Conservation (phyloP, 2,113 vertebrate genomes). For the Anser cygnoides region DNA sequence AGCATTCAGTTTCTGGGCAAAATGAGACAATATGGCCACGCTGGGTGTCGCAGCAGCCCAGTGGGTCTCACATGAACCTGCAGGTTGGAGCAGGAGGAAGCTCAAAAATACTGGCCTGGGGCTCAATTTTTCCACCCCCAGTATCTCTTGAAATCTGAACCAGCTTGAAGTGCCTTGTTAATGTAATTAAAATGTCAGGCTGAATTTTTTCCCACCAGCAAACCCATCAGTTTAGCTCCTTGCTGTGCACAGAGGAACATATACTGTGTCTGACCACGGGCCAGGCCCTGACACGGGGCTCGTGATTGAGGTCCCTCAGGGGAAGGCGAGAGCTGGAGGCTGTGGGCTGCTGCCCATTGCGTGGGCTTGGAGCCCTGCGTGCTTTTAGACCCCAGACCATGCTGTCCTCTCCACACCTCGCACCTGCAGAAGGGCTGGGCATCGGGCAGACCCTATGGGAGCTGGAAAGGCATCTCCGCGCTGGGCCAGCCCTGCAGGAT, state of each 20-base stretch:
- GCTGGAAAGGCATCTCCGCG: background rate
- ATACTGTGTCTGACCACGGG: background rate
- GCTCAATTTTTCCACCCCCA: background rate
- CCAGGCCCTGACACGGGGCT: background rate
- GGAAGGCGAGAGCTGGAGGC: background rate
- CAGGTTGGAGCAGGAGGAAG: background rate
- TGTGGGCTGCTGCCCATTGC: background rate
- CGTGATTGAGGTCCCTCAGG: fast-evolving
- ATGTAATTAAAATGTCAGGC: conserved; percentile 37
- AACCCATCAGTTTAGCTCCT: background rate
- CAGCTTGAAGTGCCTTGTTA: background rate
- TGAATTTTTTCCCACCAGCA: background rate
- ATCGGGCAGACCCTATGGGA: background rate
- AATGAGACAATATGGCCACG: background rate
- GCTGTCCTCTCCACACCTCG: background rate
- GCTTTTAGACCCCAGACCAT: no score
- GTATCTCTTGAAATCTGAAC: background rate
- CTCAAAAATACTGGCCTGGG: background rate
- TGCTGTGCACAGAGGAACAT: background rate
- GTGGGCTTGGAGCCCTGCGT: no score
- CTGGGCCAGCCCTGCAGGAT: background rate
- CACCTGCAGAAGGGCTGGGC: background rate
- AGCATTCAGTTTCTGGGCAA: background rate
- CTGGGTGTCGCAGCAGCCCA: background rate
- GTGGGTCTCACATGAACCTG: background rate